Conservation (phyloP, 2,113 vertebrate species). For the Oxyura jamaicensis region DNA sequence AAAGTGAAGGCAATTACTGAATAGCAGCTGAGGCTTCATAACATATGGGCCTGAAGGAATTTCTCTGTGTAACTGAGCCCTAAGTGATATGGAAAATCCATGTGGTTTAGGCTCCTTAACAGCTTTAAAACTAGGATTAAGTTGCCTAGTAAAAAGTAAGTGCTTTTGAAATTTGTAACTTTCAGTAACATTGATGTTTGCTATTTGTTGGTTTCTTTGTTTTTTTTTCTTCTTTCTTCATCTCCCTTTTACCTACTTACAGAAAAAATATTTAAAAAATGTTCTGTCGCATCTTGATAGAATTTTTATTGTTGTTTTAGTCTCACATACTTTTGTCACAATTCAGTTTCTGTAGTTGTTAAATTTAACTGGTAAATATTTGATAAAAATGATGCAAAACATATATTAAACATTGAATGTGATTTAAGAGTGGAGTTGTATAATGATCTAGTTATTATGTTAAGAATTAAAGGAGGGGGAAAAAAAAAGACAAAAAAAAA, state of each 20-base stretch:
- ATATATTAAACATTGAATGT: not conserved
- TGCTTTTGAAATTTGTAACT: not conserved
- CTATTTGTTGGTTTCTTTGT: not conserved
- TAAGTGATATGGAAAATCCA: slow-evolving; percentile 10
- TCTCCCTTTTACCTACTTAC: not conserved
- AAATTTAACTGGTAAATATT: not conserved
- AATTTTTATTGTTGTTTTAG: not conserved
- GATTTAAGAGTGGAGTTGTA: not conserved
- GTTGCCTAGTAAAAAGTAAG: not conserved
- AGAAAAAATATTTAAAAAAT: not conserved
- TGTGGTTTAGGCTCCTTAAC: not conserved
- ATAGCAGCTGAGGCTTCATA: slow-evolving; percentile 14
- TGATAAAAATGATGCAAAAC: not conserved
- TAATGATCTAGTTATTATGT: not conserved
- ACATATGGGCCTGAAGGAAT: not conserved
- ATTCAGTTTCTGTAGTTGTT: not conserved
- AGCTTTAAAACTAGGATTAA: not conserved
- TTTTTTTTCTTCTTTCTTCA: not conserved
- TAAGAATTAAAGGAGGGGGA: not conserved
- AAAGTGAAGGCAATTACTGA: slow-evolving; percentile 14
- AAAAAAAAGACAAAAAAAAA: not conserved
- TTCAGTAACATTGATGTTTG: not conserved
- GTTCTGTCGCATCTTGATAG: not conserved
- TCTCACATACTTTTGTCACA: not conserved
- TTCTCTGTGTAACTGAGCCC: not conserved